These are phyloP conservation scores for Epizoanthus rinbou DNA, from an alignment of 92 coral and sea anemone species.

Conservation along the genomic window DNA sequence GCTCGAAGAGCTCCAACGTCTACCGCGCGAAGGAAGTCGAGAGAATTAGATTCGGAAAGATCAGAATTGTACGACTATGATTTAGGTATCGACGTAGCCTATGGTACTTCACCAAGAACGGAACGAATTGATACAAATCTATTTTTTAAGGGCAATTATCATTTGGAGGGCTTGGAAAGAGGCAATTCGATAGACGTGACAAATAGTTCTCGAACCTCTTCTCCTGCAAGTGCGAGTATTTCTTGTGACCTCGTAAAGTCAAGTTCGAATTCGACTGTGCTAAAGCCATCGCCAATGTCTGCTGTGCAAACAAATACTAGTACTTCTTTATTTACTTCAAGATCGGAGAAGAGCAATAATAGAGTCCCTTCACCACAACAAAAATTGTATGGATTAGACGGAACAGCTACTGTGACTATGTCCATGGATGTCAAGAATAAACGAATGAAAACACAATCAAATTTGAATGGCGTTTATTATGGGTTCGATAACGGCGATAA, in stretches of 20 bases:
- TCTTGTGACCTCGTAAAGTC: constrained; percentile 18
- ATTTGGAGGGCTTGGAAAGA: background rate
- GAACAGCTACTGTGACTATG: background rate
- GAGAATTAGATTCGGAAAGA: background rate
- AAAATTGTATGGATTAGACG: background rate
- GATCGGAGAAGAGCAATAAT: constrained; percentile 16
- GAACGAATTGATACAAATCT: background rate
- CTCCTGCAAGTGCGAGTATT: background rate
- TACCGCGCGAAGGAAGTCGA: constrained; percentile 62
- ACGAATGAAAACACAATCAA: constrained; percentile 9
- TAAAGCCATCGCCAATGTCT: constrained; percentile 21
- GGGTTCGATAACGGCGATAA: background rate
- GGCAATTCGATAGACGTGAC: constrained; percentile 11
- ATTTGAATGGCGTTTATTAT: constrained; percentile 1
- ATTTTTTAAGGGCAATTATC: background rate
- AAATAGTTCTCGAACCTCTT: background rate
- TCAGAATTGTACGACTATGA: constrained; percentile 36
- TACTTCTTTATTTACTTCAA: constrained; percentile 16
- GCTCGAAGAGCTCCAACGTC: constrained; percentile 67
- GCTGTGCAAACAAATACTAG: constrained; percentile 32
- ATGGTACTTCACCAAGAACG: constrained; percentile 14
- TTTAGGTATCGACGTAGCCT: constrained; percentile 27
- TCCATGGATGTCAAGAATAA: background rate
- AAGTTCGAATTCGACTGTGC: constrained; percentile 1
- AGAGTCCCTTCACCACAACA: background rate